Evolutionary conservation across 2,888 invertebrate genomes (phyloP).

Genomic region (Drosophila limbata): DNA sequence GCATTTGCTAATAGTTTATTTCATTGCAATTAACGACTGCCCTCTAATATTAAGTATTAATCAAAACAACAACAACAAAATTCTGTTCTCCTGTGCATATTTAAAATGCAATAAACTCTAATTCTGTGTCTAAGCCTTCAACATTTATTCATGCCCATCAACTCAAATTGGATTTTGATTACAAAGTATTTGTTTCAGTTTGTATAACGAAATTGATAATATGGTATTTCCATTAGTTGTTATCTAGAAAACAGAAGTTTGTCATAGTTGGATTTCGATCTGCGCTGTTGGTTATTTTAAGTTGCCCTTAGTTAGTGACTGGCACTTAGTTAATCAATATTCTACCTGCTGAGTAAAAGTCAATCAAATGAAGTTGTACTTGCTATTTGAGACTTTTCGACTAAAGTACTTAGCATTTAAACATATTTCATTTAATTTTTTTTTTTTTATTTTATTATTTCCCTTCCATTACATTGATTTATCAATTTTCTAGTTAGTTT

Average conservation of each 20-base stretch:
- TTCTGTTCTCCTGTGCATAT: constrained; percentile 31
- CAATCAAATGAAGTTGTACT: neutral
- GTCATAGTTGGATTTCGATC: neutral
- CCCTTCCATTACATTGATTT: neutral
- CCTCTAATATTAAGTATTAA: constrained; percentile 37
- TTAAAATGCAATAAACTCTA: constrained; percentile 36
- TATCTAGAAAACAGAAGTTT: neutral
- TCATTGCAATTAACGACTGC: constrained; percentile 36
- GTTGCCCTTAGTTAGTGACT: neutral
- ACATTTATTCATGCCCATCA: neutral
- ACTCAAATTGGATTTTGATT: neutral
- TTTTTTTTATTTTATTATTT: neutral
- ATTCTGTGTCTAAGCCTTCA: constrained; percentile 6
- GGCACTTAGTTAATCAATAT: constrained; percentile 6
- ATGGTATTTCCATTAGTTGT: no score
- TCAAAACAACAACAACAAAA: neutral
- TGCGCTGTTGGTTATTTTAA: neutral
- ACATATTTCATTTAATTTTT: neutral
- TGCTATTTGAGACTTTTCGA: neutral
- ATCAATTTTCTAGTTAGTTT: constrained; percentile 22
- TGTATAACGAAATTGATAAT: neutral
- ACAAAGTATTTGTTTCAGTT: neutral
- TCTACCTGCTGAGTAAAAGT: neutral
- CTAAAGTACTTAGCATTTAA: neutral
- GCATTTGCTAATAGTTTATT: constrained; percentile 31